phyloP scores from a whole-genome alignment of 1,140 invertebrate genomes.

The Leptoteleia sp. region DNA sequence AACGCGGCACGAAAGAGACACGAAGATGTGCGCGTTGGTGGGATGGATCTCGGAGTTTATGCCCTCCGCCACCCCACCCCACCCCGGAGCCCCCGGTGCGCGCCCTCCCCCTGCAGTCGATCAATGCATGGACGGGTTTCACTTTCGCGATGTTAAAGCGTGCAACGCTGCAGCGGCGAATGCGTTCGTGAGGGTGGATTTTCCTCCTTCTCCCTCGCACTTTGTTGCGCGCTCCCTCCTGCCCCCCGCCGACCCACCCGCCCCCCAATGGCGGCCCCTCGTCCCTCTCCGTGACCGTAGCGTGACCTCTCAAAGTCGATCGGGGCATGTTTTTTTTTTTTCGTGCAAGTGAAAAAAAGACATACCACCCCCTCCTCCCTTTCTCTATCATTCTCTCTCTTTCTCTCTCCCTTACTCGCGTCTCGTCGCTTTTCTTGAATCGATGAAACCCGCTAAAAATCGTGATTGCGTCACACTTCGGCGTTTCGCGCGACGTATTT shows the following conservation, averaged over 20 bases:
- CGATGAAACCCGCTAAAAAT: constrained; percentile 35
- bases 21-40: constrained; percentile 55
- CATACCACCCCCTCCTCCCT: too few species aligned
- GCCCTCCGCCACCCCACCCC: too few species aligned
- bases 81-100: constrained; percentile 48
- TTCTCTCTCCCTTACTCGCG: constrained; percentile 26
- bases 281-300: constrained; percentile 10
- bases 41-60: constrained; percentile 73
- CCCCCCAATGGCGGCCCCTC: too few species aligned
- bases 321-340: constrained; percentile 37
- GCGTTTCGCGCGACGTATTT: constrained; percentile 3
- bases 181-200: constrained; percentile 65
- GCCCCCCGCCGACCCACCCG: not conserved
- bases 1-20: constrained; percentile 29
- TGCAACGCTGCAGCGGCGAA: constrained; percentile 72
- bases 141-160: constrained; percentile 81
- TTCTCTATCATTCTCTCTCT: too few species aligned
- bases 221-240: constrained; percentile 1
- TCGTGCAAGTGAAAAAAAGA: constrained; percentile 36
- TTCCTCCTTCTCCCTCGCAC: constrained; percentile 29
- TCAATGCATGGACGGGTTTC: constrained; percentile 82
- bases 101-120: constrained; percentile 78
- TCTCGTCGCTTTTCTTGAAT: constrained; percentile 29
- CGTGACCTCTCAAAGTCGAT: constrained; percentile 56
- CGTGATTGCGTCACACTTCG: constrained; percentile 28